phyloP scores from a whole-genome alignment of 2,888 invertebrate species.

The Zele albiditarsus region DNA sequence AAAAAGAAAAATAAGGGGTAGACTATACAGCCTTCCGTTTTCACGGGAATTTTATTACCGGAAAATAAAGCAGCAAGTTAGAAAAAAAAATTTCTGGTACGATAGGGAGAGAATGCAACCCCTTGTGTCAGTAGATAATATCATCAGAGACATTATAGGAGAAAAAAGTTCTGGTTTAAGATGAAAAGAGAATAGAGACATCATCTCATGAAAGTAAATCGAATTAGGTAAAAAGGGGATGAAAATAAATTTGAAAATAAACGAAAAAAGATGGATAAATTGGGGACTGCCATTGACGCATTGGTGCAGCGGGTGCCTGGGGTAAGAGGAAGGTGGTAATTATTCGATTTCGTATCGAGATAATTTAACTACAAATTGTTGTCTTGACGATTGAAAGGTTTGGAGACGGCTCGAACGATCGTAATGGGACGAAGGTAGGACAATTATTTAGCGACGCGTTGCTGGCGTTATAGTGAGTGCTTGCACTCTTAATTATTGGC shows the following conservation, averaged over 20 bases:
- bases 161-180: slow-evolving; percentile 25
- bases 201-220: not conserved
- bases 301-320: slow-evolving; percentile 34
- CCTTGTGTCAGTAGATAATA: slow-evolving; percentile 32
- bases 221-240: slow-evolving; percentile 12
- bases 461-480: slow-evolving; percentile 61
- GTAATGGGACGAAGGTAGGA: slow-evolving; percentile 58
- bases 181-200: slow-evolving; percentile 12
- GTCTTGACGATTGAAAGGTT: slow-evolving; percentile 64
- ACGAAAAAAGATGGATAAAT: slow-evolving; percentile 59
- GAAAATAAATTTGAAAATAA: slow-evolving; percentile 62
- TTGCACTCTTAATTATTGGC: slow-evolving; percentile 71
- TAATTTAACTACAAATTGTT: slow-evolving; percentile 59
- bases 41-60: slow-evolving; percentile 63
- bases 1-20: slow-evolving; percentile 36
- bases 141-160: slow-evolving; percentile 30
- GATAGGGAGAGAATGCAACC: slow-evolving; percentile 29
- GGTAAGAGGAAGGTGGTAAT: not conserved
- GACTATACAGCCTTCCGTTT: slow-evolving; percentile 46
- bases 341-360: slow-evolving; percentile 12
- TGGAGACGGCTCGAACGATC: slow-evolving; percentile 44
- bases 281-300: slow-evolving; percentile 53
- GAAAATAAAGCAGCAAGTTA: slow-evolving; percentile 53
- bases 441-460: slow-evolving; percentile 69
- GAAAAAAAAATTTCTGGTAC: slow-evolving; percentile 33